phyloP scores from a whole-genome alignment of 2,797 vertebrate species.

The Todus mexicanus region DNA sequence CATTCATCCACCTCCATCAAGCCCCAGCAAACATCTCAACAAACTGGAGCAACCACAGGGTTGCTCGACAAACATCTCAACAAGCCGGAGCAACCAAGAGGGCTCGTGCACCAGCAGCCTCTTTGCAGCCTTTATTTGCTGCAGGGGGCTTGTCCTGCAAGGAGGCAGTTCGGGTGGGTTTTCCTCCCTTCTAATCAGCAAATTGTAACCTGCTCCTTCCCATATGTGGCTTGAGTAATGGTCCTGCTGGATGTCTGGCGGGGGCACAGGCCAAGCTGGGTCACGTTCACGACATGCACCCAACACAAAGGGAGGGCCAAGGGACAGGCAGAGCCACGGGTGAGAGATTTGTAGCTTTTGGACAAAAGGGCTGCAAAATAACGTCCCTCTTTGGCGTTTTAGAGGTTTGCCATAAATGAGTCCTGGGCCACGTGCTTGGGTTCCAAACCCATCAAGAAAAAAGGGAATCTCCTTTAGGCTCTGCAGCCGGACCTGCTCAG shows the following conservation, averaged over 20 bases:
- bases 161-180: neutral
- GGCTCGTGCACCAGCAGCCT: neutral
- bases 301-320: neutral
- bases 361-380: neutral
- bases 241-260: neutral
- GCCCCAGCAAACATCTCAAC: neutral
- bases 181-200: neutral
- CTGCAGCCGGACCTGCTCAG: neutral
- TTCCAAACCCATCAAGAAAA: neutral
- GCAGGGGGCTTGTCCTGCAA: neutral
- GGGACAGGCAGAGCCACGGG: neutral
- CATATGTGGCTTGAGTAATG: neutral
- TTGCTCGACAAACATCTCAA: neutral
- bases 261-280: neutral
- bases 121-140: neutral
- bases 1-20: neutral
- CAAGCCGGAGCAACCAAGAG: neutral
- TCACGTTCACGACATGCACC: neutral
- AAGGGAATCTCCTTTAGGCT: neutral
- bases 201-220: neutral
- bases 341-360: neutral
- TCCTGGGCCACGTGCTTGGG: neutral
- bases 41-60: fast-evolving
- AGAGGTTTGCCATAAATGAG: neutral
- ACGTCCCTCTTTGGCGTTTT: neutral